A percentile compares a stretch with the other conserved stretches of the same genome.
Conservation (phyloP, 2,888 invertebrate genomes). For the Neoscelio sp. region DNA sequence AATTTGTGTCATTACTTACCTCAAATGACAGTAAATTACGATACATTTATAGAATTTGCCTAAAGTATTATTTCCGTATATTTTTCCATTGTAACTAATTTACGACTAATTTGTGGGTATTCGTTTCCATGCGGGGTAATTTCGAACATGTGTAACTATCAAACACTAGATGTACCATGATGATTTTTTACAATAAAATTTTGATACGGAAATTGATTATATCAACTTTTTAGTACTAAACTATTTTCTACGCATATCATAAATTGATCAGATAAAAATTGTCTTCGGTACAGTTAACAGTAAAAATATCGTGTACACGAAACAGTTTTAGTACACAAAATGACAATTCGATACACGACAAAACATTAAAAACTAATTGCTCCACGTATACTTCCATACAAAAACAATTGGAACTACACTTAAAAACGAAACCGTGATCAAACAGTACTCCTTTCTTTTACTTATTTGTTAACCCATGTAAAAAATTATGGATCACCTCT, state of each 20-base stretch:
- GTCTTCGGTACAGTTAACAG: no score
- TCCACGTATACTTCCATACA: no score
- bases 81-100: constrained; percentile 6
- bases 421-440: constrained; percentile 3
- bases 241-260: no score
- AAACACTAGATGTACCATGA: not conserved
- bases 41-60: constrained; percentile 5
- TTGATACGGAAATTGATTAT: no score
- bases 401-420: not conserved
- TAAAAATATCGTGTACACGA: no score
- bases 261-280: no score
- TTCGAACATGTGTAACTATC: constrained; percentile 9
- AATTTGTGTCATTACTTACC: constrained; percentile 1
- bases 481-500: constrained; percentile 49
- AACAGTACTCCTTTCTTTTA: constrained; percentile 38
- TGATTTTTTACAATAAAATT: no score
- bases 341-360: no score
- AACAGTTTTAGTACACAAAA: no score
- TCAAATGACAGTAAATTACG: constrained; percentile 16
- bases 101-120: constrained; percentile 4
- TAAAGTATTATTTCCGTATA: constrained; percentile 7
- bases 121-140: constrained; percentile 13
- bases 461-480: constrained; percentile 40
- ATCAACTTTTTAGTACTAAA: no score
- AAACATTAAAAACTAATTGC: no score